These are phyloP conservation scores for Coregonus ussuriensis DNA, from an alignment of 2,797 vertebrate species.

Conservation along the genomic window DNA sequence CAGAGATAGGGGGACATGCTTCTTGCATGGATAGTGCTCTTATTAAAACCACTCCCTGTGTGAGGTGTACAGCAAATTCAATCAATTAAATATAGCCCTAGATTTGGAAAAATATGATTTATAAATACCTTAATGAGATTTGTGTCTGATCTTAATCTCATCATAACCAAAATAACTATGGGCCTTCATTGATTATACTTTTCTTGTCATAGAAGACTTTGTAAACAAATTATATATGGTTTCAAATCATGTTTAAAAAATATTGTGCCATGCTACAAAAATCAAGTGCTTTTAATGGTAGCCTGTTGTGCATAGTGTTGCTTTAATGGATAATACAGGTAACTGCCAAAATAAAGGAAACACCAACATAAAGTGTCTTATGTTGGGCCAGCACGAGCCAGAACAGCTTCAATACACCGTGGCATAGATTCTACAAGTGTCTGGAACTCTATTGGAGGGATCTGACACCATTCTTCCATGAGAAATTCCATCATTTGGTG, in stretches of 20 bases:
- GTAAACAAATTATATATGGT: no score
- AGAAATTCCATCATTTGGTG: no score
- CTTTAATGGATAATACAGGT: neutral
- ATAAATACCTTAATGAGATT: neutral
- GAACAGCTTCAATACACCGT: no score
- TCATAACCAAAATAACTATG: neutral
- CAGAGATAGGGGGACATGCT: slow-evolving; percentile 5
- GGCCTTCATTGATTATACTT: no score
- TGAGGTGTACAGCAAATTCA: neutral
- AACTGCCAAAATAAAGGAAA: no score
- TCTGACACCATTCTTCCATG: no score
- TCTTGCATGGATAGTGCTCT: neutral
- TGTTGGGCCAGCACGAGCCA: no score
- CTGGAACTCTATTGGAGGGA: no score
- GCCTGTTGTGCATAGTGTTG: neutral
- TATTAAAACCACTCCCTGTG: neutral
- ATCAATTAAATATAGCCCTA: neutral
- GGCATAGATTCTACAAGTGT: no score
- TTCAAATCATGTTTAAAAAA: neutral
- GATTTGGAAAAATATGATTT: neutral
- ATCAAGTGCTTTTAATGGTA: no score
- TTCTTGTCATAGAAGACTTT: no score
- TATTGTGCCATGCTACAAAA: neutral
- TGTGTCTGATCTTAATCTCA: neutral
- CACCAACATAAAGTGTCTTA: no score